Base-by-base conservation (phyloP, 2,888 invertebrate species). In the Tillus elongatus region DNA sequence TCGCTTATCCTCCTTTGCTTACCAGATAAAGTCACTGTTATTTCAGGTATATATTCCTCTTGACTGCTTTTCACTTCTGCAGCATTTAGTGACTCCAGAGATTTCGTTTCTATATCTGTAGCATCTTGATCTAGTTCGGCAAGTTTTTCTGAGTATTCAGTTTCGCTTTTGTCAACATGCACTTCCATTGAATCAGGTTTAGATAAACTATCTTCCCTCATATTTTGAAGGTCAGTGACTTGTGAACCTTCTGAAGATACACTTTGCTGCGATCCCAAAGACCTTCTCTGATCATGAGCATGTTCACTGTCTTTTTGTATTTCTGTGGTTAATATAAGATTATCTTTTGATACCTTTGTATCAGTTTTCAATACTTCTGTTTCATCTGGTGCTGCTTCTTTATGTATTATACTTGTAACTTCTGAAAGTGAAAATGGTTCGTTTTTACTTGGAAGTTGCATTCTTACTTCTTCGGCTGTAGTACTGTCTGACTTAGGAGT, bases 141-240 rank as follows among this genome's bases (percentile, higher is more conserved):
- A n/a, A 61, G 53, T 51, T 69, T 71, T 53, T 70, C 69, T 1
- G 67, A 67, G 41, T 66, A 64, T 56, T 70, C 68, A 15, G 63
- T 56, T 54, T 70, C 71, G 45, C 68, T 67, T 53, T 70, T 70
- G 44, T 70, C 70, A 6, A 71, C 65, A 43, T 70, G 68, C 2
- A 69, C 68, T 53, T 71, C 70, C 53, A 68, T 54, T 0, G 67
- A 68, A 50, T 68, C 67, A 2, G 65, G 64, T 52, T 65, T 66
- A 2, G 63, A 57, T 12, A 62, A 53, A 26, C 51, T 56, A 28
- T 58, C 60, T 15, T 51, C 49, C 36, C 39, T 43, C 4, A 44
- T 45, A 44, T 49, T 59, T 30, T 52, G 39, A 13, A 42, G 39
- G 4, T 43, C 42, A 4, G 24, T 19, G 6, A n/a, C 24, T 19